Base-by-base conservation (phyloP, 2,888 invertebrate genomes). In the Ashinkailepas kermadecensis region DNA sequence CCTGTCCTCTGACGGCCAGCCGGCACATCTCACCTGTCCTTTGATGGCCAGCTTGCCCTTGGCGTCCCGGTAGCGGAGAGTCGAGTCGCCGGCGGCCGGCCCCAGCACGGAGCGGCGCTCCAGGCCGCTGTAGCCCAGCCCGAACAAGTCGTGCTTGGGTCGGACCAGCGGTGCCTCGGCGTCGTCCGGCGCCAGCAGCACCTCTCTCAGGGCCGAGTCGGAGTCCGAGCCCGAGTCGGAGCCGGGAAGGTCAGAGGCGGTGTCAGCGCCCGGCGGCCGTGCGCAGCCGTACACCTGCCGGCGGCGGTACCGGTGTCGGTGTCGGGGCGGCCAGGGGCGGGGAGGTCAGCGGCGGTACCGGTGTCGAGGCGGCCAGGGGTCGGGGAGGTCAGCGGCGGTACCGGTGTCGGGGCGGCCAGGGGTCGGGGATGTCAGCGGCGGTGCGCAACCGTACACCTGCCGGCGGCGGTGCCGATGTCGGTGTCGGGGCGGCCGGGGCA, bases 121-220 rank as follows among this genome's bases (percentile, higher is more conserved):
- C 57, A 88, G 84, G 10, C 87, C 86, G 57, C 83, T 85, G 85
- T 90, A 90, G 0, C 90, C 90, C 56, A 90, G 85, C 9, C 90
- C 90, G 85, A 89, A 88, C 56, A 86, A 85, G 85, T 98, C 94
- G 84, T 90, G 91, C 88, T 98, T 98, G 64, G 93, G 92, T 59
- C 89, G 89, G 81, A 91, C 89, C 39, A 92, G 88, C 85, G 92
- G 92, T 1, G 92, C 90, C 85, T 93, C 93, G 86, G 93, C 93
- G 86, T 96, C 95, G 86, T 93, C 92, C 21, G 95, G 95, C 65
- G 95, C 93, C 87, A 93, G 91, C 12, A 92, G 89, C 0, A 92
- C 89, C 23, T 85, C 85, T 0, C 85, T 85, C 57, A 84, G 83
- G 81, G 85, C 85, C 58, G 84, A 84, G 7, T 91, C 84, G 82